Evolutionary conservation across 2,113 vertebrate species (phyloP), one percentile per base, ranked within the genome.

Genomic region (Centropus unirufus): DNA sequence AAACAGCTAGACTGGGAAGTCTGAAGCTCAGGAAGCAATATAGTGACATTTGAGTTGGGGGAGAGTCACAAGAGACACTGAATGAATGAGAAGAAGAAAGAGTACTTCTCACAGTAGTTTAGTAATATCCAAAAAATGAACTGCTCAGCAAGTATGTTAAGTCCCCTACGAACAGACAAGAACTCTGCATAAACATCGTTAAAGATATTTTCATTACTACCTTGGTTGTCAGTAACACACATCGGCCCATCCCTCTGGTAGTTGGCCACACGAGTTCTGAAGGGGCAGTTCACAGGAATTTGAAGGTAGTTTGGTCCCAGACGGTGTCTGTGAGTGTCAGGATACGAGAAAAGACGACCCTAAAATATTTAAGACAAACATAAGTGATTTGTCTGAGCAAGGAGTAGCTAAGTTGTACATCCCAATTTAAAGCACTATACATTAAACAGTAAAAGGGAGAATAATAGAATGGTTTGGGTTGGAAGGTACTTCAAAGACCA

Each of bases 231-330:
- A 22, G 68, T 68, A 75, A 99, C 69, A 57, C 99, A 99, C 99
- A 99, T 99, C 2, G 98, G 98, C 17, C 99, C 99, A 6, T 99
- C 99, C 7, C 99, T 98, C 97, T 99, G 99, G 97, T 99, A 99
- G 96, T 99, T 99, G 94, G 98, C 95, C 86, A 99, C 98, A 2
- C 98, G 98, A 83, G 99, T 18, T 81, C 97, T 98, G 96, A 89
- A 99, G 34, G 99, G 99, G 92, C 99, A 99, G 96, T 99, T 99
- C 63, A 99, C 99, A 3, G 99, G 99, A 62, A 99, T 96, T 85
- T 99, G 99, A 11, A 99, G 98, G 70, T 99, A 99, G 97, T 99
- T 99, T 36, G 99, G 98, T 18, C 99, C 99, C 92, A 99, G 96
- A 11, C 99, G 98, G 97, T 99, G 99, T 16, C 99, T 97, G 26